Conservation (phyloP, 2,113 vertebrate genomes). For the Podocnemis expansa region DNA sequence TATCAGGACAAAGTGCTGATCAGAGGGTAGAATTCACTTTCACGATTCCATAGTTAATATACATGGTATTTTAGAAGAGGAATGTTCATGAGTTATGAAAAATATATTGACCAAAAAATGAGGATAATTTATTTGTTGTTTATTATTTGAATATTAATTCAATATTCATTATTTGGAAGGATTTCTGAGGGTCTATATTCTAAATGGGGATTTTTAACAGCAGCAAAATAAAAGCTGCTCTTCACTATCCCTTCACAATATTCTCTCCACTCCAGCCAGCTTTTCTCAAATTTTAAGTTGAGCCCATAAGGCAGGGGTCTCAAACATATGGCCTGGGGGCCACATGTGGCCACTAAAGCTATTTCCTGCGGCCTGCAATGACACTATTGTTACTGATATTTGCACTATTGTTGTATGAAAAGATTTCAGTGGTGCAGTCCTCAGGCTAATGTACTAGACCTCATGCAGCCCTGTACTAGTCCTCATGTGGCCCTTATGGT, state of each 20-base stretch:
- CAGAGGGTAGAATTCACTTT: background rate
- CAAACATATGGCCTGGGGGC: no score
- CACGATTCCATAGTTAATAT: background rate
- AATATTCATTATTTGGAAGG: background rate
- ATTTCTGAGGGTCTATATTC: background rate
- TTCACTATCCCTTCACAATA: background rate
- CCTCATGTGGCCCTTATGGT: no score
- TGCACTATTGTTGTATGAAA: no score
- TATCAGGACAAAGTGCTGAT: background rate
- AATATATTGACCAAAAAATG: background rate
- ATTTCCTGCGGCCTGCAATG: no score
- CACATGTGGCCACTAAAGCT: no score
- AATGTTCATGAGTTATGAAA: background rate
- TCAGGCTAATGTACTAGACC: no score
- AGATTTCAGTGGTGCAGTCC: no score
- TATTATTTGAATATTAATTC: background rate
- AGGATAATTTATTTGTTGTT: background rate
- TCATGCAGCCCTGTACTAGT: no score
- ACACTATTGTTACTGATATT: no score
- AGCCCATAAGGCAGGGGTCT: no score
- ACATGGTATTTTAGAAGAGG: background rate
- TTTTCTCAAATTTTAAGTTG: background rate
- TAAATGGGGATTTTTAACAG: background rate
- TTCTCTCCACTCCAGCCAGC: rapidly evolving
- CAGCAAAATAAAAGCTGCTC: background rate